Percentiles rank a stretch among this genome's conserved stretches.
Evolutionary conservation across 2,113 vertebrate genomes (phyloP).

Genomic region (Platysteira castanea): DNA sequence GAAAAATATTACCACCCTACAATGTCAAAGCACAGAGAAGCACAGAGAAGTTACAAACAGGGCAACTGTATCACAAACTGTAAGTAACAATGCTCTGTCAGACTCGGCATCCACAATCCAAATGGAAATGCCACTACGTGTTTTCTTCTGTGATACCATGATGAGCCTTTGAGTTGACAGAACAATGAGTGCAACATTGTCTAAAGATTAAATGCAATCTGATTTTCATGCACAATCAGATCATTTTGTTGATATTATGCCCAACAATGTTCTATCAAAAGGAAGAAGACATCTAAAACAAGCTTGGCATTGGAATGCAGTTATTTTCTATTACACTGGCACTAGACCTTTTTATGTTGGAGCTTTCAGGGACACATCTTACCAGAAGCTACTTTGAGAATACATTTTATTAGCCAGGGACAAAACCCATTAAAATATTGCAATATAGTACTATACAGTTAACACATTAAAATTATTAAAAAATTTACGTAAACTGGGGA

Average conservation of each 20-base stretch:
- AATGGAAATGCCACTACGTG: background rate
- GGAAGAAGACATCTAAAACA: constrained; percentile 36
- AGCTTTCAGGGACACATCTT: background rate
- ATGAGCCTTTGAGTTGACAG: constrained; percentile 1
- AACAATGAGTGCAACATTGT: background rate
- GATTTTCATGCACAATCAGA: constrained; percentile 49
- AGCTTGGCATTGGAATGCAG: background rate
- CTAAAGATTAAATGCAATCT: constrained; percentile 15
- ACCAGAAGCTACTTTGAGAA: background rate
- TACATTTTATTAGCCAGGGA: background rate
- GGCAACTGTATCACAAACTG: background rate
- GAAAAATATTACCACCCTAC: too few species aligned
- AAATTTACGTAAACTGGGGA: background rate
- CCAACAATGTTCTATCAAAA: constrained; percentile 30
- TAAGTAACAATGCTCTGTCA: background rate
- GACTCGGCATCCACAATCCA: background rate
- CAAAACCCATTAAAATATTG: background rate
- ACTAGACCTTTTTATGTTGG: background rate
- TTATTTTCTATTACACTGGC: background rate
- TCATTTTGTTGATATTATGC: constrained; percentile 5
- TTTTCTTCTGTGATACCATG: background rate
- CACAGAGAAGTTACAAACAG: background rate
- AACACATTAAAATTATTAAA: background rate
- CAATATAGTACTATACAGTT: background rate
- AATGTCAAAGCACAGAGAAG: background rate